Percentiles rank a stretch among this genome's conserved stretches.
phyloP scores from a whole-genome alignment of 2,888 invertebrate genomes.

The Cephus nigrinus region DNA sequence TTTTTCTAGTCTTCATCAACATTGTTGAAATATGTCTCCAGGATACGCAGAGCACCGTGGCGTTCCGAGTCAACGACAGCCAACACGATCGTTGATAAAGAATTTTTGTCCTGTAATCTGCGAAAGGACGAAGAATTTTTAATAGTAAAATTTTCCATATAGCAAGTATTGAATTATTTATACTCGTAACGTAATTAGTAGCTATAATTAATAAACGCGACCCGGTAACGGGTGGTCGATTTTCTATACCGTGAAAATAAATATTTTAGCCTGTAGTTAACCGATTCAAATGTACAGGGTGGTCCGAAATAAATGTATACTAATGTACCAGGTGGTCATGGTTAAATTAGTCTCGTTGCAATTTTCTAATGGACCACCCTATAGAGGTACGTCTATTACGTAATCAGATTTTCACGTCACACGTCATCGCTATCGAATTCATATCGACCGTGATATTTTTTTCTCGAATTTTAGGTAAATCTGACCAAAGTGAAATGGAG shows the following conservation, averaged over 20 bases:
- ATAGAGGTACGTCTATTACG: background rate
- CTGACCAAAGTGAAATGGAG: background rate
- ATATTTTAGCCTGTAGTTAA: background rate
- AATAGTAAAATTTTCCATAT: background rate
- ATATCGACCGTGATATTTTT: no score
- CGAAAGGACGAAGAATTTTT: no score
- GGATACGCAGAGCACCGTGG: no score
- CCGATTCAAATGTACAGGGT: background rate
- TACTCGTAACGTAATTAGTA: background rate
- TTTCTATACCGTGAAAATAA: background rate
- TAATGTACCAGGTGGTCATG: background rate
- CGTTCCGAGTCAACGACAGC: no score
- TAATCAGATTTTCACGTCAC: background rate
- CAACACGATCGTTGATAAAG: background rate
- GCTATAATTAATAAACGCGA: background rate
- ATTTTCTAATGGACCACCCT: background rate
- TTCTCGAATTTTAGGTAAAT: no score
- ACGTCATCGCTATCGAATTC: no score
- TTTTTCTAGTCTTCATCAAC: no score
- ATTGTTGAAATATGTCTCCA: no score
- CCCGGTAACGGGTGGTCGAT: background rate
- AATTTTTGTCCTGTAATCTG: background rate
- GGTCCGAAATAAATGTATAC: background rate
- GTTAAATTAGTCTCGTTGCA: background rate
- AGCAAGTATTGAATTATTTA: background rate